Base-by-base conservation (phyloP, 2,888 invertebrate species). In the Drosophila merina region DNA sequence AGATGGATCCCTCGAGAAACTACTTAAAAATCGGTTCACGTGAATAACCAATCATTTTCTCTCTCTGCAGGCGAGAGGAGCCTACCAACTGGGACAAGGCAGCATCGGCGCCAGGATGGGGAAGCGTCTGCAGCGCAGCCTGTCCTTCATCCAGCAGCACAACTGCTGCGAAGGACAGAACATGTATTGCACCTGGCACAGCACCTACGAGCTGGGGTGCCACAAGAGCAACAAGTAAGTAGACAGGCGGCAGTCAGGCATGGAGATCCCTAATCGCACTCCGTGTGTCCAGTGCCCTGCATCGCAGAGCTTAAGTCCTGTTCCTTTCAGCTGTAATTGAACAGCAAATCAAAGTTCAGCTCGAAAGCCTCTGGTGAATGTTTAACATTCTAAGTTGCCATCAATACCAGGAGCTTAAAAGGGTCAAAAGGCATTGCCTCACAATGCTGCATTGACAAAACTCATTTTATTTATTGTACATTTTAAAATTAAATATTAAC, bases 61-160 rank as follows among this genome's bases (percentile, higher is more conserved):
- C 20, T 9, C 14, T 42, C 1, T 62, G 12, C 40, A 62, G 63
- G 30, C 67, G 49, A 48, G 52, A 47, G 50, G 56, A 40, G 89
- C 81, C 56, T 90, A 89, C 50, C 81, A 88, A 38, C 77, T 87
- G 36, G 90, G 90, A 20, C 90, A 88, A 42, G 88, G 89, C 54
- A 91, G 89, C 74, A 86, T 90, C 20, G 90, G 90, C 0, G 86
- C 87, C 63, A 84, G 90, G 12, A 89, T 89, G 79, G 91, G 91
- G 50, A 89, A 89, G n/a, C 89, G 89, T 0, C 60, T 92, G 48
- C 91, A 91, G 69, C 90, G 91, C 28, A 92, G 92, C 70, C 86
- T 92, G 45, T 92, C 92, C 42, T 92, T 92, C 69, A 90, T 91
- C 57, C 90, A 91, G 79, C 87, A 91, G 77, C 88, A 91, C 63